Percentiles rank a stretch among this genome's conserved stretches.
Evolutionary conservation across 2,888 invertebrate species (phyloP).

Genomic region (Villa cingulata): DNA sequence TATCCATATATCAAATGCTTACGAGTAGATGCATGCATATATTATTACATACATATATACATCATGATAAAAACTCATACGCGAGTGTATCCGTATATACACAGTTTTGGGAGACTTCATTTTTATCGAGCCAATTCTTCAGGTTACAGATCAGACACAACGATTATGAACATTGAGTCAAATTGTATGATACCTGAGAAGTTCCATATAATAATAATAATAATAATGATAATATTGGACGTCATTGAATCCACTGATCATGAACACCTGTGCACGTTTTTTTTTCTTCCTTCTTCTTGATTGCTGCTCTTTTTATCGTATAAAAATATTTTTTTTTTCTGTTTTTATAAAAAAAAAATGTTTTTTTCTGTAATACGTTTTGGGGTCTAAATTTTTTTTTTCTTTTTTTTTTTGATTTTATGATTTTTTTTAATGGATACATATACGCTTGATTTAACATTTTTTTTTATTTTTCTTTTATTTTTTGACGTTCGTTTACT

Average conservation of each 20-base stretch:
- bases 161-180: background rate
- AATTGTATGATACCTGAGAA: background rate
- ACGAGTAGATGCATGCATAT: too few relatives aligned
- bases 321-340: background rate
- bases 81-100: too few relatives aligned
- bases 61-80: too few relatives aligned
- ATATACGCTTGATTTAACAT: background rate
- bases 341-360: too few relatives aligned
- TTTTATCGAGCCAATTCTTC: too few relatives aligned
- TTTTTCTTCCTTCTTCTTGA: conserved; percentile 8
- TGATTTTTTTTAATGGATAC: background rate
- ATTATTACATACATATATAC: too few relatives aligned
- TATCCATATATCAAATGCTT: too few relatives aligned
- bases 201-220: too few relatives aligned
- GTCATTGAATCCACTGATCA: conserved; percentile 14
- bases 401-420: background rate
- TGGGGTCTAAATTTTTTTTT: background rate
- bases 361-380: background rate
- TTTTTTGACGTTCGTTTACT: too few relatives aligned
- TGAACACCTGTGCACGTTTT: conserved; percentile 22
- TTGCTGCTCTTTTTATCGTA: background rate
- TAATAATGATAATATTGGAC: background rate
- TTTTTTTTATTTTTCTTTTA: too few relatives aligned
- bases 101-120: too few relatives aligned
- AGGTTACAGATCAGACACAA: background rate